Evolutionary conservation across 2,113 vertebrate species (phyloP).

Genomic region (Promerops cafer): DNA sequence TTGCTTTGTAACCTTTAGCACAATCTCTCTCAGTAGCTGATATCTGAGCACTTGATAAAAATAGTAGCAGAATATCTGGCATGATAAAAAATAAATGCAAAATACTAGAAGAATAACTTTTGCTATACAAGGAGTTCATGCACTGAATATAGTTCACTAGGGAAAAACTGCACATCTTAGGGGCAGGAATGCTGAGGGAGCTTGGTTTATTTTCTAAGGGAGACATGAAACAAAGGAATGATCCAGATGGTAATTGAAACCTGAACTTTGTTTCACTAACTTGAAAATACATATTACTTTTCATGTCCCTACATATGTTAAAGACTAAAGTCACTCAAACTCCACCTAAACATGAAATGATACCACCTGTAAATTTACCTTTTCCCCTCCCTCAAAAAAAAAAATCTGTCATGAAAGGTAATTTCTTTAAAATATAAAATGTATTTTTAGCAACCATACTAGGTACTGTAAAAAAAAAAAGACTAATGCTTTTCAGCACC

Average conservation of each 20-base stretch:
- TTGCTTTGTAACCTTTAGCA: background rate
- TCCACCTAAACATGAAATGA: background rate
- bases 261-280: background rate
- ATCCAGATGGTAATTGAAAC: background rate
- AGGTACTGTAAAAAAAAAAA: background rate
- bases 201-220: no score
- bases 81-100: background rate
- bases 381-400: background rate
- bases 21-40: background rate
- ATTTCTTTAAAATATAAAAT: background rate
- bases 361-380: background rate
- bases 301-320: background rate
- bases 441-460: background rate
- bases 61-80: background rate
- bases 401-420: rapidly evolving
- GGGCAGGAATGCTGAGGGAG: rapidly evolving
- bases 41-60: background rate
- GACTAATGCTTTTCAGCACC: background rate
- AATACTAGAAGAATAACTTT: background rate
- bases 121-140: background rate
- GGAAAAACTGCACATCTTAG: background rate
- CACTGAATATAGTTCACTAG: background rate
- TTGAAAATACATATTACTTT: background rate
- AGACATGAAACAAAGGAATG: background rate
- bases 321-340: background rate